Base-by-base conservation (phyloP, 2,888 invertebrate genomes). In the Eupithecia tripunctaria region DNA sequence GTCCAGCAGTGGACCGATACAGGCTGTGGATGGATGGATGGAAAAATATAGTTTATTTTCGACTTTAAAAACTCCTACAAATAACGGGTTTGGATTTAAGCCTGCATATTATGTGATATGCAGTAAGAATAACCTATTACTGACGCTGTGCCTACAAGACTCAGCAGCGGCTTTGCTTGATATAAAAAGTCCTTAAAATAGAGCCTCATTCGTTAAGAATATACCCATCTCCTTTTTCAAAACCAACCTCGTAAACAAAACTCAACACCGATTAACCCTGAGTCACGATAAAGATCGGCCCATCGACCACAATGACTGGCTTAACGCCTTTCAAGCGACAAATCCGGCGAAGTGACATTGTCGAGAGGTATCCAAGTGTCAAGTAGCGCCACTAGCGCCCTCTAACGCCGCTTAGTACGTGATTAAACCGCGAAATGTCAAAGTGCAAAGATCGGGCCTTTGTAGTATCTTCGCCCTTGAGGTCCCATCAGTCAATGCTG, bases 361-460 rank as follows among this genome's bases (percentile, higher is more conserved):
- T 90, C 85, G 82, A 92, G 93, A 84, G 89, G 88, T 84, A 88
- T 89, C 84, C 86, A 84, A 87, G 87, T 92, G 93, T 93, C 93
- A 91, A 93, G 91, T 82, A 86, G 73, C 63, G 85, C 85, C 86
- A 84, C 87, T 85, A 86, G 84, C 85, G 87, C 87, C 85, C 87
- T 88, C 87, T 85, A n/a, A 82, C 79, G 80, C 77, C 81, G 78
- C 81, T 86, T 89, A 90, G 91, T 90, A 93, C 94, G 94, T 94
- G 94, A 94, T 94, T 92, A 93, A 91, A 93, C 89, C 91, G 91
- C 89, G 88, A 92, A 91, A 94, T 94, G 94, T 94, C 94, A 94
- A 89, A 94, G 94, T 91, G 94, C 93, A 94, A 91, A 92, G 93
- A 92, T 94, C 92, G 90, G 89, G 84, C 88, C 88, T 91, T 92